Evolutionary conservation across 2,797 vertebrate species (phyloP).

Genomic region (Otus scops): DNA sequence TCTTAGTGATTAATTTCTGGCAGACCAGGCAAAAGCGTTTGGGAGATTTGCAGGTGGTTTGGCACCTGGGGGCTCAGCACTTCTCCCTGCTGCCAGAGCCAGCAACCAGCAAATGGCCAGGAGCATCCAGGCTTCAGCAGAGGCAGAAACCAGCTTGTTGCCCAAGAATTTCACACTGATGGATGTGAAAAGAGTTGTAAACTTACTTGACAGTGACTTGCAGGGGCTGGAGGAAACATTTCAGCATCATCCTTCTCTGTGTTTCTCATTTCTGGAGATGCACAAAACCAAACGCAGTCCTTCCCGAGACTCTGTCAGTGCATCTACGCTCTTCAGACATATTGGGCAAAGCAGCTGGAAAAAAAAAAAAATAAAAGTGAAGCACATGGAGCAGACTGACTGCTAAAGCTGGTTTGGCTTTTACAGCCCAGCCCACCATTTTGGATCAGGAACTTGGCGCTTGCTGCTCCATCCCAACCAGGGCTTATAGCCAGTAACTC

Average conservation of each 20-base stretch:
- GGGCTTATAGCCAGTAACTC: background rate
- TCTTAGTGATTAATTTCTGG: background rate
- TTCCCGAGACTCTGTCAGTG: background rate
- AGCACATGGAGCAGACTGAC: background rate
- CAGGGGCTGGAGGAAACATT: background rate
- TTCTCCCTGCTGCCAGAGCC: background rate
- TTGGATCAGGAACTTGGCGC: background rate
- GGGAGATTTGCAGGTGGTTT: background rate
- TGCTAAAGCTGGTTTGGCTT: background rate
- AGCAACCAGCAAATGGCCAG: background rate
- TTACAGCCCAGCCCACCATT: background rate
- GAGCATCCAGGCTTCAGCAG: background rate
- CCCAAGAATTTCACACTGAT: background rate
- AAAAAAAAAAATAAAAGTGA: background rate
- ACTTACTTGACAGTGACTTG: background rate
- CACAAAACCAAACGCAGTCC: background rate
- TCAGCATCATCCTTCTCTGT: background rate
- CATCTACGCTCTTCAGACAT: background rate
- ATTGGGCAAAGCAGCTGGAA: background rate
- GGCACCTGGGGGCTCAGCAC: background rate
- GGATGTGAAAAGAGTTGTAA: background rate
- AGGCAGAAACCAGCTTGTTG: background rate
- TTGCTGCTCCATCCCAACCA: background rate
- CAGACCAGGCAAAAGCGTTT: background rate
- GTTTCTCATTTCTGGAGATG: background rate